phyloP scores from a whole-genome alignment of 2,888 invertebrate species.

The Cancer borealis region DNA sequence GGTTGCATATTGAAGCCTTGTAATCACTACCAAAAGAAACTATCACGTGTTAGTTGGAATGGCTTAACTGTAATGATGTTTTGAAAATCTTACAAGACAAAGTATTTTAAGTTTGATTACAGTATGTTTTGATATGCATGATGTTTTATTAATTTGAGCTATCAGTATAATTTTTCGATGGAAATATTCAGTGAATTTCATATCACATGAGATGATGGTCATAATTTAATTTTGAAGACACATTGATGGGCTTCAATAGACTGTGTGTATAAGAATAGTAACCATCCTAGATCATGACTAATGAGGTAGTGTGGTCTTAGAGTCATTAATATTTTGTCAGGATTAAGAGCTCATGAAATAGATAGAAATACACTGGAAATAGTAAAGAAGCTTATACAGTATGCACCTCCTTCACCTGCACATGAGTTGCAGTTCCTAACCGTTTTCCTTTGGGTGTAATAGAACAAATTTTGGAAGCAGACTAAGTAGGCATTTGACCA shows the following conservation, averaged over 20 bases:
- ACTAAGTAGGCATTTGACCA: too few species aligned
- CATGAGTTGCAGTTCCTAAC: too few species aligned
- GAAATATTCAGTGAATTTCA: neutral
- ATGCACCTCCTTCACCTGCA: too few species aligned
- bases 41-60: neutral
- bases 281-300: neutral
- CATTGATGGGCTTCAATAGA: neutral
- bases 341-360: neutral
- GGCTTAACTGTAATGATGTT: neutral
- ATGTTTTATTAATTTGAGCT: neutral
- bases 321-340: neutral
- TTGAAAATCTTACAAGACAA: neutral
- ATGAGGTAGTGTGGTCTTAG: neutral
- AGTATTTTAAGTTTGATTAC: neutral
- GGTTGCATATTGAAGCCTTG: slow-evolving; percentile 7
- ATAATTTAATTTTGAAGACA: neutral
- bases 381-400: neutral
- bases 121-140: slow-evolving; percentile 23
- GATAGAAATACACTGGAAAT: neutral
- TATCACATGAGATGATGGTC: neutral
- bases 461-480: too few species aligned
- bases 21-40: neutral
- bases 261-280: neutral
- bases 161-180: neutral
- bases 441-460: too few species aligned